A percentile compares a stretch with the other conserved stretches of the same genome.
phyloP scores from a whole-genome alignment of 2,797 vertebrate genomes.

The Muscicapa striata region DNA sequence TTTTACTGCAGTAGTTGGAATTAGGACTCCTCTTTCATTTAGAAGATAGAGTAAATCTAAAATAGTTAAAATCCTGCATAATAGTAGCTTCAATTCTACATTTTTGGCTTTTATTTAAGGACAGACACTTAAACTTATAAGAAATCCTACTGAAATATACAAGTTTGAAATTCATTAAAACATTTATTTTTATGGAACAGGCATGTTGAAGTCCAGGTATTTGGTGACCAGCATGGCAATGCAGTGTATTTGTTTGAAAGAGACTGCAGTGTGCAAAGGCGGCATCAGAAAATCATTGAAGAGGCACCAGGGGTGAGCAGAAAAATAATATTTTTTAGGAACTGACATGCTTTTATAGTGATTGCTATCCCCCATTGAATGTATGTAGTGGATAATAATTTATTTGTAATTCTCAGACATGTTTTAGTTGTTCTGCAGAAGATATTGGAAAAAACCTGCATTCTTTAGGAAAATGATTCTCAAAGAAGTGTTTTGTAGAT shows the following conservation, averaged over 20 bases:
- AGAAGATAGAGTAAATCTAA: neutral
- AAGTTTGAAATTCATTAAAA: neutral
- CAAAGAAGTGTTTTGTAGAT: neutral
- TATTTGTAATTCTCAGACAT: neutral
- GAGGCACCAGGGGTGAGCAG: constrained; percentile 92
- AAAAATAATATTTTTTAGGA: neutral
- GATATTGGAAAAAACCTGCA: rapidly evolving
- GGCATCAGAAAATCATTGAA: constrained; percentile 98
- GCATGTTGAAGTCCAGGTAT: constrained; percentile 97
- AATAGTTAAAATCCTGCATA: neutral
- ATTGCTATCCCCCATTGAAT: neutral
- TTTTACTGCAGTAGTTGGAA: neutral
- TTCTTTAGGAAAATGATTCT: neutral
- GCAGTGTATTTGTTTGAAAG: constrained; percentile 96
- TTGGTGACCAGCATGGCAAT: constrained; percentile 94
- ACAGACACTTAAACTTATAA: neutral
- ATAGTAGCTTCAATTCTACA: neutral
- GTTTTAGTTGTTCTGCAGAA: neutral
- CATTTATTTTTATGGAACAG: constrained; percentile 44
- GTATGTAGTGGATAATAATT: neutral
- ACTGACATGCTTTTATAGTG: neutral
- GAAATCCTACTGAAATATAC: neutral
- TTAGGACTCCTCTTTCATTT: neutral
- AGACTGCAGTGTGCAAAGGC: constrained; percentile 96
- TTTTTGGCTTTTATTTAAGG: neutral